A percentile compares a stretch with the other conserved stretches of the same genome.
Conservation (phyloP, 1,140 invertebrate species). For the Lerema accius region DNA sequence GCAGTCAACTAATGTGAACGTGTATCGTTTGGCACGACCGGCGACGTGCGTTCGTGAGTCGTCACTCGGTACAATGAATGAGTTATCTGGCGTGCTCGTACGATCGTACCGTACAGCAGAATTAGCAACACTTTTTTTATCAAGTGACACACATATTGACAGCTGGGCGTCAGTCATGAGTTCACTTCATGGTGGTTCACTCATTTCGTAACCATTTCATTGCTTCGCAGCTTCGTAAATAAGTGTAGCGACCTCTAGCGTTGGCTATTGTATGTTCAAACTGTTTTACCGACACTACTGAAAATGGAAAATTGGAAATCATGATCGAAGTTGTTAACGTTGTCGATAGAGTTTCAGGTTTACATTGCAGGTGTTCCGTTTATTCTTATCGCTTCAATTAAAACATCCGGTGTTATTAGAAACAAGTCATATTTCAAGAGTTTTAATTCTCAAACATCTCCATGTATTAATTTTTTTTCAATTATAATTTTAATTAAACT, state of each 20-base stretch:
- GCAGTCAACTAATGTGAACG: constrained; percentile 28
- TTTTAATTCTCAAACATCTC: too few species aligned
- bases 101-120: constrained; percentile 38
- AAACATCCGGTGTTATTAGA: too few species aligned
- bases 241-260: constrained; percentile 38
- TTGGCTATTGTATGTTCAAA: constrained; percentile 8
- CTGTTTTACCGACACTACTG: constrained; percentile 43
- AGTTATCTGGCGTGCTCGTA: constrained; percentile 40
- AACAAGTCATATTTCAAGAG: too few species aligned
- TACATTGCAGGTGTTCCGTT: too few species aligned
- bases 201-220: too few species aligned
- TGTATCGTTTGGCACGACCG: constrained; percentile 8
- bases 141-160: constrained; percentile 39
- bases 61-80: constrained; percentile 40
- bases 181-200: constrained; percentile 9
- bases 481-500: too few species aligned
- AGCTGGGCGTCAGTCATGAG: not conserved
- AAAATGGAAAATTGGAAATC: constrained; percentile 1
- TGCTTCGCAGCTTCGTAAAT: constrained; percentile 21
- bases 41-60: constrained; percentile 30
- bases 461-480: too few species aligned
- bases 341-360: too few species aligned
- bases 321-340: too few species aligned
- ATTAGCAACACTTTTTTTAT: constrained; percentile 44
- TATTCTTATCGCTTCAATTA: too few species aligned